Evolutionary conservation across 1,140 invertebrate genomes (phyloP), one percentile per base, ranked within the genome.

Genomic region (Psix sp.): DNA sequence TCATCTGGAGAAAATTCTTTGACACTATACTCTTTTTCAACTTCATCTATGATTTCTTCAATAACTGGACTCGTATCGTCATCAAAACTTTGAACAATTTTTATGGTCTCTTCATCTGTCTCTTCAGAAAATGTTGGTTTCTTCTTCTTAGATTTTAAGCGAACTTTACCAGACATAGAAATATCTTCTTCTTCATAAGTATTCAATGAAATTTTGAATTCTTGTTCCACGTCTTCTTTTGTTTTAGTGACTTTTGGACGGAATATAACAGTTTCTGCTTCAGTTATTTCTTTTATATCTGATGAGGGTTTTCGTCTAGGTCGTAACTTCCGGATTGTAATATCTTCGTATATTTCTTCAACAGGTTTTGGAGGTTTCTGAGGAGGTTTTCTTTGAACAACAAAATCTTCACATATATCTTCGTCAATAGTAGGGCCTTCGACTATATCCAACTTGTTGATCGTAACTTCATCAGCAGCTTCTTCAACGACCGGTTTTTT

Each of bases 161-260:
- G 93, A 2, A 94, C 91, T 86, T 93, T 94, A 56, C 93, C 92
- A 7, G 92, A 92, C 90, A 95, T 92, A 3, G 93, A 93, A 65
- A 95, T 93, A 84, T 95, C 93, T 88, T 95, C 94, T 86, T 95
- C 94, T 38, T 93, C 93, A 82, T 95, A 95, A 0, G 92, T 92
- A 84, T 94, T 92, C 38, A 94, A 84, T 17, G 93, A 92, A 71
- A 95, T 94, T 81, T 92, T 94, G 80, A 95, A 95, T 85, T 94
- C 93, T 87, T 95, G 93, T 81, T 95, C 93, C 5, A 95, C 92
- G 78, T 94, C 93, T 86, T 95, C 93, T 84, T 94, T 93, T 1
- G 90, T 92, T 85, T 91, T 92, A 3, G 90, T 92, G 3, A 80
- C 84, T 81, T 90, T 91, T 7, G 93, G 92, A 74, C 91, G 90